Conservation (phyloP, 2,888 invertebrate genomes). For the Ophioninae sp. region DNA sequence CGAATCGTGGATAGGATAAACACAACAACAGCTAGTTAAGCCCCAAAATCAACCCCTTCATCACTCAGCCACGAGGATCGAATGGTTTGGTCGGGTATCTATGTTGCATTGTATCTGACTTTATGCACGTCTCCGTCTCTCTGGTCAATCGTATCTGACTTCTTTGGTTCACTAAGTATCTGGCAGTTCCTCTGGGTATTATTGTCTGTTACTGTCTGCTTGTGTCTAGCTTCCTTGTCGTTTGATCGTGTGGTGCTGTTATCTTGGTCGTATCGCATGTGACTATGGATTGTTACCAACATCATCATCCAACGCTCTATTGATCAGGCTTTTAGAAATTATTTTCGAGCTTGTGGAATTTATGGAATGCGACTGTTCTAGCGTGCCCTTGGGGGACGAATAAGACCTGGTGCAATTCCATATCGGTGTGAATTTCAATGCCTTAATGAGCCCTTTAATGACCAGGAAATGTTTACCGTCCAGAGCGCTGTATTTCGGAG, state of each 20-base stretch:
- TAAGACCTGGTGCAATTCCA: not conserved
- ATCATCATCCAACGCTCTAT: not conserved
- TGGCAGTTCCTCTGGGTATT: no score
- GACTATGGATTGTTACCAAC: not conserved
- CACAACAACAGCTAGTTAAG: no score
- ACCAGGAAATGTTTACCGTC: conserved; percentile 31
- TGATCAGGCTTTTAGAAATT: conserved; percentile 7
- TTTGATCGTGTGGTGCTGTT: not conserved
- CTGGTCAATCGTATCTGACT: no score
- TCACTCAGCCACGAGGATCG: no score
- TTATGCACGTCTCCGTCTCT: no score
- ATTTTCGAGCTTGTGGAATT: no score
- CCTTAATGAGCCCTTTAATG: not conserved
- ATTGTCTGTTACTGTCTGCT: no score
- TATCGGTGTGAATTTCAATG: not conserved
- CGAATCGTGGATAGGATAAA: no score
- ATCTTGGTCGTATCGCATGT: not conserved
- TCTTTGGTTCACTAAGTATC: no score
- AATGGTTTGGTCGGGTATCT: no score
- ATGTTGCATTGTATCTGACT: no score
- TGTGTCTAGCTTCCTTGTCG: not conserved
- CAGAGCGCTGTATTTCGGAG: conserved; percentile 41
- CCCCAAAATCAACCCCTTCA: no score
- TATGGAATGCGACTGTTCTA: not conserved
- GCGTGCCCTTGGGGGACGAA: not conserved